Base-by-base conservation (phyloP, 2,797 vertebrate genomes). In the Carapus acus region DNA sequence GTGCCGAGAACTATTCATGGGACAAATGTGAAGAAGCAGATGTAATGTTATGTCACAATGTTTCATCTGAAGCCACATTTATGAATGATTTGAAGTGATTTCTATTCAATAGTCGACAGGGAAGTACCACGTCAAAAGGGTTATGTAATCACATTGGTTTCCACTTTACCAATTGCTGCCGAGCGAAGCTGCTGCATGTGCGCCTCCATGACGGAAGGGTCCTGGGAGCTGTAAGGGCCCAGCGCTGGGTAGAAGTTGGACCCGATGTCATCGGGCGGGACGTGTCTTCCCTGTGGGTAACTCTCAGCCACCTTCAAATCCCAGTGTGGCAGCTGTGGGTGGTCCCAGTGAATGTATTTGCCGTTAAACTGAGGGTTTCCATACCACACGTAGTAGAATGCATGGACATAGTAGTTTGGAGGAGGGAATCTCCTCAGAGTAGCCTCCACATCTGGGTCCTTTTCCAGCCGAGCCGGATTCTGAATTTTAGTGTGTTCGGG, bases 331-430 rank as follows among this genome's bases (percentile, higher is more conserved):
- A 99, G 71, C 50, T 92, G 46, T 0, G 86, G 88, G 63, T 99
- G 96, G 71, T 97, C 87, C 96, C 96, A 99, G 83, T 99, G 96
- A 81, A 98, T 77, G 50, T 94, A 99, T 85, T 91, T 95, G 33
- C 93, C 90, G 74, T 99, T 91, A 74, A 90, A 92, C 70, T 89
- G 86, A 21, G 93, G 94, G 81, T 89, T 96, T 49, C 96, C 96
- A 71, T 88, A 99, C 96, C 96, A 99, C 0, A 67, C 80, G 34
- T 99, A 99, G 79, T 99, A 99, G 78, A 99, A 99, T 19, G 86
- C 81, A 59, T 99, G 96, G 14, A 99, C 70, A 31, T 92, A 88
- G 69, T 97, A 97, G 83, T 96, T 99, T 24, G 91, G 91, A 67
- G 89, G 78, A 69, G 90, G 87, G 19, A 88, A 80, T 16, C 82